Evolutionary conservation across 2,888 invertebrate species (phyloP), one percentile per base, ranked within the genome.

Genomic region (Pycnomerus fuliginosus): DNA sequence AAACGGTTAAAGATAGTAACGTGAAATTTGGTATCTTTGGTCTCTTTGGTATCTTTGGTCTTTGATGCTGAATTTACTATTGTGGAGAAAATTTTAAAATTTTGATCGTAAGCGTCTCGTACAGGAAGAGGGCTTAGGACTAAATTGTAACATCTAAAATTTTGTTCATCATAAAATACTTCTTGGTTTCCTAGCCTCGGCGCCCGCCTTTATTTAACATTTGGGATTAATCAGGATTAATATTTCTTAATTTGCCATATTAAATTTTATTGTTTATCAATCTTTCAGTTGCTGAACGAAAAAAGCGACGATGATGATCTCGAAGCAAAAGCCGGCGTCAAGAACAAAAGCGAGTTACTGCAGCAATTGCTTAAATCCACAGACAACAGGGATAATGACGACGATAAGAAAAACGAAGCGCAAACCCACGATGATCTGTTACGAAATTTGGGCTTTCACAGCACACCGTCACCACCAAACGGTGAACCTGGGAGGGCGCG

Each of bases 231-330:
- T n/a, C n/a, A n/a, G 15, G n/a, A 29, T 29, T 8, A 11, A 14
- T 28, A 13, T 28, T 28, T 28, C 10, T 28, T 10, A 13, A 28
- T 28, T 7, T 28, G 22, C 8, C 5, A 28, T 28, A n/a, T n/a
- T n/a, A n/a, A n/a, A n/a, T 28, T 29, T 3, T 29, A 3, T 29
- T 11, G 3, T 14, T 11, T 2, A n/a, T n/a, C n/a, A n/a, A 20
- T 20, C 8, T 20, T 70, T 13, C 67, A 90, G 87, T 80, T 91
- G 69, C 75, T 90, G 50, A 90, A 89, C 66, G 87, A 89, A 53
- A 88, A 86, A 71, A 85, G 82, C 45, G 89, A 89, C 59, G 87
- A 88, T 56, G 89, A 89, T 56, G 89, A 83, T 50, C 78, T 82
- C 44, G 85, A 84, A 50, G 74, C 74, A 53, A 75, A 77, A 56